phyloP scores from a whole-genome alignment of 2,797 vertebrate species.

The Pyrocephalus nanus region DNA sequence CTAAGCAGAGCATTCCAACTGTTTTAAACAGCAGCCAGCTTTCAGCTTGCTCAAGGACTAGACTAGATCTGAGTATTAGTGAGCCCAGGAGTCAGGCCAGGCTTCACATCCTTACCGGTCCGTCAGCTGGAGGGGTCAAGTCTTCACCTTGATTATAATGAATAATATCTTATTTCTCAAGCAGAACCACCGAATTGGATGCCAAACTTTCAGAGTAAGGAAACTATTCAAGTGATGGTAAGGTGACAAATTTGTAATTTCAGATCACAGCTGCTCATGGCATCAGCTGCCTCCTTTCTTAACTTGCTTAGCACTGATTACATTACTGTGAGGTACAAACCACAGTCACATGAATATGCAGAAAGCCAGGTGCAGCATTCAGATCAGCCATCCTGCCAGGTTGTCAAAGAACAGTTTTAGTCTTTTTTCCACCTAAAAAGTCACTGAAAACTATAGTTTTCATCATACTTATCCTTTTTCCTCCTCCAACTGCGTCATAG shows the following conservation, averaged over 20 bases:
- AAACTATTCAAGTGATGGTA: not conserved
- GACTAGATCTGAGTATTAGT: not conserved
- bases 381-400: not conserved
- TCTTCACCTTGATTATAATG: not conserved
- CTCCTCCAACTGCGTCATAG: fast-evolving
- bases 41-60: not conserved
- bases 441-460: not conserved
- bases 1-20: not conserved
- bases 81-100: not conserved
- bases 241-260: not conserved
- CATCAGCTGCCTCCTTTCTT: not conserved
- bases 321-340: not conserved
- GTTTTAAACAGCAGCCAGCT: not conserved
- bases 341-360: not conserved
- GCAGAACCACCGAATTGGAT: not conserved
- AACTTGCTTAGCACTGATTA: not conserved
- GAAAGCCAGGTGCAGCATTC: not conserved
- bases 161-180: not conserved
- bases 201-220: not conserved
- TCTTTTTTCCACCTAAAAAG: not conserved
- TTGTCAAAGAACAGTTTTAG: not conserved
- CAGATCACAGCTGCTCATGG: not conserved
- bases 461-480: not conserved
- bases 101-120: not conserved
- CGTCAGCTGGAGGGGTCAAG: not conserved